Percentiles rank a stretch among this genome's conserved stretches.
Evolutionary conservation across 2,888 invertebrate genomes (phyloP).

Genomic region (Vesta saturnalis): DNA sequence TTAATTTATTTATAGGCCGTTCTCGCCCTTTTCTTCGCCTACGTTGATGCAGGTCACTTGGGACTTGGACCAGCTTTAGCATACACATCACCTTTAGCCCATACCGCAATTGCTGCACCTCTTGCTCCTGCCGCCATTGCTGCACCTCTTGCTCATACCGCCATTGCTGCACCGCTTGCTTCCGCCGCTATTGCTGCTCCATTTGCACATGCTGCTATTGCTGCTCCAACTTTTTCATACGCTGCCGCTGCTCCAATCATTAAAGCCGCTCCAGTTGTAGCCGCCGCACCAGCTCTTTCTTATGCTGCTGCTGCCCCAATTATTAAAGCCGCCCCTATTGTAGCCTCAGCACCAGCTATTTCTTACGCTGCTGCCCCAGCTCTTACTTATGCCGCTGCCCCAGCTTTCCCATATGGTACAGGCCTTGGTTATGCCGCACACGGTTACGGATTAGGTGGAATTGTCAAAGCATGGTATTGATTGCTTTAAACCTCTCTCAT

Average conservation of each 20-base stretch:
- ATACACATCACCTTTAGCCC: slow-evolving; percentile 46
- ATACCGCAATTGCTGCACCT: slow-evolving; percentile 44
- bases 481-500: neutral
- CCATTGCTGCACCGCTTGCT: too few species aligned
- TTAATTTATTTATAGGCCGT: slow-evolving; percentile 49
- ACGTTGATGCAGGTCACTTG: slow-evolving; percentile 60
- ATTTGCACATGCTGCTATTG: slow-evolving; percentile 29
- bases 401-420: slow-evolving; percentile 39
- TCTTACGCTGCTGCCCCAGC: slow-evolving; percentile 26
- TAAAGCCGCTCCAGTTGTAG: slow-evolving; percentile 16
- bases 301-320: slow-evolving; percentile 28
- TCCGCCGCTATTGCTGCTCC: slow-evolving; percentile 19
- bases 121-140: slow-evolving; percentile 44
- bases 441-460: slow-evolving; percentile 12
- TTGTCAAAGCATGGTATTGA: slow-evolving; percentile 5
- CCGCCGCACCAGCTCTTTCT: slow-evolving; percentile 29
- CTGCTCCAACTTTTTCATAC: slow-evolving; percentile 39
- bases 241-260: slow-evolving; percentile 30
- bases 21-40: slow-evolving; percentile 60
- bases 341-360: slow-evolving; percentile 19
- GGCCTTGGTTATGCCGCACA: slow-evolving; percentile 24
- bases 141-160: slow-evolving; percentile 65
- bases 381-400: slow-evolving; percentile 46
- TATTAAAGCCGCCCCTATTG: slow-evolving; percentile 15
- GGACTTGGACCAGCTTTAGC: slow-evolving; percentile 50